These are phyloP conservation scores for Pocillopora verrucosa DNA, from an alignment of 64 coral and sea anemone genomes.

Conservation along the genomic window DNA sequence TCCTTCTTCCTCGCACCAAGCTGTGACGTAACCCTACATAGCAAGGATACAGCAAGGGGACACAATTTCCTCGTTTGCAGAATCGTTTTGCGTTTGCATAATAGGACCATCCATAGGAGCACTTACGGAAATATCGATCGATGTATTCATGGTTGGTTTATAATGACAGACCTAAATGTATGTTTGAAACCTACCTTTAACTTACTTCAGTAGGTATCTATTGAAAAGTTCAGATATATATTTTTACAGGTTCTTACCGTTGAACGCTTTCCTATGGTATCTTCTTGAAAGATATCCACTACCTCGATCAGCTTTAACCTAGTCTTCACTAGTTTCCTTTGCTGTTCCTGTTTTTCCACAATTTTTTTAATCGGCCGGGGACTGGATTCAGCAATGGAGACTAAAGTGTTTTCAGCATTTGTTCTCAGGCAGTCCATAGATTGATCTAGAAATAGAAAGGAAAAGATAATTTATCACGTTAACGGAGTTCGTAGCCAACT, in stretches of 20 bases:
- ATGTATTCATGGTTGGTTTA: too few species aligned
- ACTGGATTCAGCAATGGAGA: background rate
- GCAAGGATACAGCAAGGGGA: background rate
- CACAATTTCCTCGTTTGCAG: background rate
- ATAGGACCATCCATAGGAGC: too few species aligned
- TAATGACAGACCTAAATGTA: too few species aligned
- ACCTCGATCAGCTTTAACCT: background rate
- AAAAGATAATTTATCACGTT: background rate
- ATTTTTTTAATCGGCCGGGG: background rate
- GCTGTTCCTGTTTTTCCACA: background rate
- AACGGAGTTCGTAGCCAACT: background rate
- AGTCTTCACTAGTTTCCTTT: background rate
- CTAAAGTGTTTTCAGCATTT: background rate
- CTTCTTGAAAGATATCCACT: background rate
- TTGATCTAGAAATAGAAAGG: background rate
- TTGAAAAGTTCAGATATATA: too few species aligned
- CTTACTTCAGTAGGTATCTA: too few species aligned
- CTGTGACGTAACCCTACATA: constrained; percentile 34
- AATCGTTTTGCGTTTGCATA: too few species aligned
- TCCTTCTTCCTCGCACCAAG: constrained; percentile 34
- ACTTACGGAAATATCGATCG: too few species aligned
- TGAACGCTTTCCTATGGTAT: background rate
- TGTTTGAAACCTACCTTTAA: too few species aligned
- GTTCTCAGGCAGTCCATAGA: background rate
- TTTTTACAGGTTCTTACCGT: background rate